Base-by-base conservation (phyloP, 2,797 vertebrate species). In the Sorex maritimensis region DNA sequence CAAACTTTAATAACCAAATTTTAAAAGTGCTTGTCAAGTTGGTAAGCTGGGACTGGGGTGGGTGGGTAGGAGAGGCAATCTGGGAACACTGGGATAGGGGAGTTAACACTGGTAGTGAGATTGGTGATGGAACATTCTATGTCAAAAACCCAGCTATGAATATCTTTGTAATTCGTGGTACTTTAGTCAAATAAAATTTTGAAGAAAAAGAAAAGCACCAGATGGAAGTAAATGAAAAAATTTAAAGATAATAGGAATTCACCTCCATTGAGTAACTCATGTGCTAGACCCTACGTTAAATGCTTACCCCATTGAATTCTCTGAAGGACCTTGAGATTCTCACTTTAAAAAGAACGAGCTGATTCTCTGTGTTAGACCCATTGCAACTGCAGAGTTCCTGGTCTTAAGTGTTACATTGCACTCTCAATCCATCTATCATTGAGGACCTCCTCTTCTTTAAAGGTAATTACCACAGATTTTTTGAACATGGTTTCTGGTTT, bases 401-500 rank as follows among this genome's bases (percentile, higher is more conserved):
- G 46, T 6, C 52, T 46, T 44, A 21, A 19, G 15, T 6, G 24
- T 13, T 19, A 23, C 12, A 21, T 71, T 11, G 73, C 41, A 46
- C 11, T 34, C 5, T 44, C 21, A 65, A 7, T 52, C 24, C 13
- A 52, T 52, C 49, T 52, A 14, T 75, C 52, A 63, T 10, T 75
- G 34, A 21, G 23, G 13, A 46, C 8, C 75, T 88, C 15, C 11
- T 49, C 44, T 88, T 69, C 90, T 86, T 74, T 92, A 74, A 92
- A 75, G 44, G 41, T 13, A 28, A 63, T 44, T 21, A 26, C 55
- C 86, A 4, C 12, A 34, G 46, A 28, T 14, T 69, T 69, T 13
- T n/a, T 69, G 14, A 69, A 5, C 61, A 15, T 44, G 15, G 30
- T 92, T 30, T 75, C 75, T 84, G 23, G 61, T 21, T 28, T 75